Base-by-base conservation (phyloP, 2,113 vertebrate species). In the Eulacestoma nigropectus region DNA sequence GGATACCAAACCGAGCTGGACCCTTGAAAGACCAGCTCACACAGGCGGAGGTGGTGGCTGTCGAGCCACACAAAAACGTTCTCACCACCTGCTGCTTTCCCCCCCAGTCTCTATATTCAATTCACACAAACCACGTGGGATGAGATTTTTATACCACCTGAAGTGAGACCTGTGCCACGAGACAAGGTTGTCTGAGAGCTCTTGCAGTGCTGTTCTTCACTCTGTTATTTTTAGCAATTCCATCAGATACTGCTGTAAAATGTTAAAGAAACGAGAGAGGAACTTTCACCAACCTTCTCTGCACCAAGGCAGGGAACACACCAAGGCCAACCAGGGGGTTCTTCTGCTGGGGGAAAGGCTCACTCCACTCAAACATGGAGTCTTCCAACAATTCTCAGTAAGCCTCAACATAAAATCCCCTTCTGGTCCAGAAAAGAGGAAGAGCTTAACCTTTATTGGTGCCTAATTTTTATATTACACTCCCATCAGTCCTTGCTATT, bases 271-370 rank as follows among this genome's bases (percentile, higher is more conserved):
- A 62, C 1, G 1, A 41, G 7, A 13, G 7, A 10, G 1, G 29
- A 29, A 15, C 6, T 26, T 62, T 9, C 26, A 90, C n/a, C 39
- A 77, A 52, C 62, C 39, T 90, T 47, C 29, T 85, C 52, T n/a
- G 41, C 15, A 16, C 7, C 23, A 50, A 22, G 26, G 17, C 57
- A 59, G 3, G 9, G 5, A 1, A 1, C 7, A 32, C 1, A 0
- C 8, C 11, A 15, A 5, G 18, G 6, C 17, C 20, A 59, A 2
- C 8, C 2, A 46, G 1, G 3, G 1, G 0, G 0, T 59, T 20
- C 63, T 72, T 69, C n/a, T 65, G 13, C 50, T 53, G 3, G 6
- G 2, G 1, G 3, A 81, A 75, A 3, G 13, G 7, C 14, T 85
- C 2, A 1, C 11, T 57, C 26, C 4, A 2, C 15, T 63, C 27